Base-by-base conservation (phyloP, 2,888 invertebrate genomes). In the Drosophila recens region DNA sequence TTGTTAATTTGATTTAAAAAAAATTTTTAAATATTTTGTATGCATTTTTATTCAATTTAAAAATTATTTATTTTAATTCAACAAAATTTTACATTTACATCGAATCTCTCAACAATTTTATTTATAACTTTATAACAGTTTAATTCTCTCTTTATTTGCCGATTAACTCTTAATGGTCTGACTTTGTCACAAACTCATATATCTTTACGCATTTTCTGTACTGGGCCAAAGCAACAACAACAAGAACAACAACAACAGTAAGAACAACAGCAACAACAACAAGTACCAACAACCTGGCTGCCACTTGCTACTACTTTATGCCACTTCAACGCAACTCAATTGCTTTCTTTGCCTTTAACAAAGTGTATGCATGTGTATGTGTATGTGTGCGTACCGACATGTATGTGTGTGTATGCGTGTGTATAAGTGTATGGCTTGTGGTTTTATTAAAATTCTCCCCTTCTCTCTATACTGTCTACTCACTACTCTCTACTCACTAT, bases 271-370 rank as follows among this genome's bases (percentile, higher is more conserved):
- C 61, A 56, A 67, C 45, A 15, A 57, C 52, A 6, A 52, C 51
- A 20, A 43, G 30, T 11, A 40, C 43, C 53, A 59, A 59, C 84
- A 66, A 65, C 63, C 51, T 56, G 67, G 56, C 73, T 65, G 75
- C 86, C 83, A 87, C 84, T 84, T 87, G 84, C 77, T 71, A 84
- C 85, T 86, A 86, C 87, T 86, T 89, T 89, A 89, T 89, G 89
- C 86, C 87, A 89, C 85, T 86, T 85, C 89, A 85, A 88, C 85
- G 81, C 89, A 85, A 85, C 89, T 86, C 84, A 88, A 86, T 88
- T 86, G 87, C 89, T 87, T 83, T 88, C 78, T 87, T 80, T 86
- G 74, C 74, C 78, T 76, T 70, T 68, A 75, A 81, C 82, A 81
- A 73, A 70, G 72, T 65, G 20, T 68, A 45, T 63, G 57, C 70